Percentiles rank a stretch among this genome's conserved stretches.
Conservation (phyloP, 2,888 invertebrate genomes). For the Horisme vitalbata region DNA sequence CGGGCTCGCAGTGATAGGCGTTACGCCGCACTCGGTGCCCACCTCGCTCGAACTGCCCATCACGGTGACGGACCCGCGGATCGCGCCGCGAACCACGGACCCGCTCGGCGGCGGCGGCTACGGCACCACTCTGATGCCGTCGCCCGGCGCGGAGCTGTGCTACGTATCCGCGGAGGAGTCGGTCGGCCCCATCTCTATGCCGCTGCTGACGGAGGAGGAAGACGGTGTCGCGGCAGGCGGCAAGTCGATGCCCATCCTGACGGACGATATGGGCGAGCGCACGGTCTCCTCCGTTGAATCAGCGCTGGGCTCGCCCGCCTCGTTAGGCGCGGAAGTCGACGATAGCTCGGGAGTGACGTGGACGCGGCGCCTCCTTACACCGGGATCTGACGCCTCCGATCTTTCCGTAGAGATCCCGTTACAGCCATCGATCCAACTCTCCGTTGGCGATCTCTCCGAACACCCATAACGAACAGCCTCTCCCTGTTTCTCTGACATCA, state of each 20-base stretch:
- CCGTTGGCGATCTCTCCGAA: slow-evolving; percentile 57
- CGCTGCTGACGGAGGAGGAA: slow-evolving; percentile 81
- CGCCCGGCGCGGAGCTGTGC: slow-evolving; percentile 64
- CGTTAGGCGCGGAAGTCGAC: slow-evolving; percentile 51
- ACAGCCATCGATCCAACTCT: slow-evolving; percentile 66
- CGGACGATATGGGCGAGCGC: slow-evolving; percentile 58
- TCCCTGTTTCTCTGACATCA: neutral
- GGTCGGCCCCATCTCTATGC: slow-evolving; percentile 82
- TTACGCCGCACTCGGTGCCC: slow-evolving; percentile 82
- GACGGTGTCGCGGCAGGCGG: slow-evolving; percentile 33
- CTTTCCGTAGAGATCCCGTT: slow-evolving; percentile 69
- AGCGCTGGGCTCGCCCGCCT: slow-evolving; percentile 13
- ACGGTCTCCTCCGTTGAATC: slow-evolving; percentile 30
- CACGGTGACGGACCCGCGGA: slow-evolving; percentile 89
- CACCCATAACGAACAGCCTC: slow-evolving; percentile 48
- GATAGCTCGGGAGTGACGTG: slow-evolving; percentile 50
- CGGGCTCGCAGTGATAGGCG: slow-evolving; percentile 83
- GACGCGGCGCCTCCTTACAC: slow-evolving; percentile 62
- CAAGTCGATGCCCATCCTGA: slow-evolving; percentile 73
- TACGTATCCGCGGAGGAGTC: slow-evolving; percentile 58
- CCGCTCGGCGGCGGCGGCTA: slow-evolving; percentile 61
- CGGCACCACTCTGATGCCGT: slow-evolving; percentile 49
- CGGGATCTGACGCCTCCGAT: slow-evolving; percentile 66
- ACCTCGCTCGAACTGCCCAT: slow-evolving; percentile 89
- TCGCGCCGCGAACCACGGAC: slow-evolving; percentile 80